Conservation (phyloP, 2,113 vertebrate species). For the Macquaria australasica region DNA sequence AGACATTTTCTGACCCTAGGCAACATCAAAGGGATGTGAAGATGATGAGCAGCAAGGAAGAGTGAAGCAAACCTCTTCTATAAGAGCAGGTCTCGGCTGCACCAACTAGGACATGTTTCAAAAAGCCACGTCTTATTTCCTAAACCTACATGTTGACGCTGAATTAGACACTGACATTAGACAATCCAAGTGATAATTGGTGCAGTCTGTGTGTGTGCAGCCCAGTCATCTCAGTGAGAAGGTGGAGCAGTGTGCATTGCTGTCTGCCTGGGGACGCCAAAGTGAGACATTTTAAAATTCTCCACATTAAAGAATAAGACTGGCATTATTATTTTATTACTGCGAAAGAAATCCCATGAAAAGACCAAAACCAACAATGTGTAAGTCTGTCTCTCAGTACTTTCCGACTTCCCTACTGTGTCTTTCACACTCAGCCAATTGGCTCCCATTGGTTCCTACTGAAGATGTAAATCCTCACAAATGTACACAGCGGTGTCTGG, state of each 20-base stretch:
- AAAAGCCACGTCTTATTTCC: neutral
- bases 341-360: too few relatives aligned
- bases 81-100: neutral
- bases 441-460: too few relatives aligned
- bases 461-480: too few relatives aligned
- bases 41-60: neutral
- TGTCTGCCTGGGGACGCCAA: neutral
- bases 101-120: neutral
- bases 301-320: too few relatives aligned
- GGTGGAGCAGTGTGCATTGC: neutral
- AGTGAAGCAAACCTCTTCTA: neutral
- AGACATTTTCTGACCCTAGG: conserved; percentile 24
- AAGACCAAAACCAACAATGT: too few relatives aligned
- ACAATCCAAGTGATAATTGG: neutral
- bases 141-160: neutral
- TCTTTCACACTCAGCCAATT: too few relatives aligned
- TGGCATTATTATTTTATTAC: too few relatives aligned
- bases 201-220: neutral
- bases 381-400: too few relatives aligned
- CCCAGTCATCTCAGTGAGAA: neutral
- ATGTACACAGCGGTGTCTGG: too few relatives aligned
- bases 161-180: too few relatives aligned
- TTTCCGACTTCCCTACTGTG: too few relatives aligned
- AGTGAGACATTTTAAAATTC: too few relatives aligned
- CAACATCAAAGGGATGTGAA: conserved; percentile 12